Evolutionary conservation across 2,888 invertebrate species (phyloP).

Genomic region (Drosophila bunnanda): DNA sequence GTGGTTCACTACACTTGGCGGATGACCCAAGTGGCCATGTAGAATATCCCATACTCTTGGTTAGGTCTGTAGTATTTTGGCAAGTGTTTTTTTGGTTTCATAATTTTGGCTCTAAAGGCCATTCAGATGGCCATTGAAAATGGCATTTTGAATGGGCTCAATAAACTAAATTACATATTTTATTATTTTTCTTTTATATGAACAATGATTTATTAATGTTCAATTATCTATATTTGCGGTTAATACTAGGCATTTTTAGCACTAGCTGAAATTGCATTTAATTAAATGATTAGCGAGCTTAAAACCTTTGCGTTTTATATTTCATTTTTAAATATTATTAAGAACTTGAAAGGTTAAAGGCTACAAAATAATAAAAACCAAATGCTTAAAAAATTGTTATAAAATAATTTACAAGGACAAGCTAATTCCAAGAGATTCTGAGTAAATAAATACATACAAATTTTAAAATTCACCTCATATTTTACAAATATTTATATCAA

Average conservation of each 20-base stretch:
- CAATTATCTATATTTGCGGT: constrained; percentile 1
- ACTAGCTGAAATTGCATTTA: background rate
- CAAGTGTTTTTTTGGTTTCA: constrained; percentile 15
- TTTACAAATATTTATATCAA: background rate
- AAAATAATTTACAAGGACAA: background rate
- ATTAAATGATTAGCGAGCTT: background rate
- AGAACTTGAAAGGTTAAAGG: background rate
- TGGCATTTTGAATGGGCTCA: background rate
- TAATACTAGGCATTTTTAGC: background rate
- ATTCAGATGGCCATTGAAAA: background rate
- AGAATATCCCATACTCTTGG: constrained; percentile 6
- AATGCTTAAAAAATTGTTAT: background rate
- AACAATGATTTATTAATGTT: background rate
- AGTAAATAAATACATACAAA: background rate
- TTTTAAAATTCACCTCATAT: background rate
- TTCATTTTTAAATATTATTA: background rate
- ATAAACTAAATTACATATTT: background rate
- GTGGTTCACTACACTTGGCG: constrained; percentile 35
- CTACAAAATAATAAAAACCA: no score
- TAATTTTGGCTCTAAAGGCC: constrained; percentile 11
- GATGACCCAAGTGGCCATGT: constrained; percentile 12
- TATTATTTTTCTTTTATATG: background rate
- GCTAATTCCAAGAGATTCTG: background rate
- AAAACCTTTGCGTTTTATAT: background rate
- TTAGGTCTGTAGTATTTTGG: background rate